Conservation (phyloP, 1,140 invertebrate species). For the Drosophila sturtevanti region DNA sequence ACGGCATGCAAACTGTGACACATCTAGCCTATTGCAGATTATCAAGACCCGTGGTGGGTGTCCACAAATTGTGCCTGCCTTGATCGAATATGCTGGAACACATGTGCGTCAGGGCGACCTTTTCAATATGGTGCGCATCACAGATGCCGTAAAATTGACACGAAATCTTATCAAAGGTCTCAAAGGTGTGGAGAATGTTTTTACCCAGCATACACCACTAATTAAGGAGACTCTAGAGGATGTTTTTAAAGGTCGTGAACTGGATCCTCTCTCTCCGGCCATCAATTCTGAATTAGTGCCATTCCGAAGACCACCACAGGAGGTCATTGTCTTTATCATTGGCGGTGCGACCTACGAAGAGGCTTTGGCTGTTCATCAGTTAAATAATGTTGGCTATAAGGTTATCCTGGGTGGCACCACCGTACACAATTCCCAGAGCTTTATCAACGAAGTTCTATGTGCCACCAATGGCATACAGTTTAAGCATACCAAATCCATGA, state of each 20-base stretch:
- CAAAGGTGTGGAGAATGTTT: constrained; percentile 98
- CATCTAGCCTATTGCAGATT: constrained; percentile 88
- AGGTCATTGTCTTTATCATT: constrained; percentile 97
- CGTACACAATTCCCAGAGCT: constrained; percentile 94
- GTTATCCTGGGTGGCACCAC: constrained; percentile 95
- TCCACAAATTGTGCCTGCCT: constrained; percentile 86
- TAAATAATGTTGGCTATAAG: constrained; percentile 91
- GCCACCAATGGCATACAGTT: constrained; percentile 84
- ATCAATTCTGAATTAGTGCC: constrained; percentile 86
- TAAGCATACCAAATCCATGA: constrained; percentile 83
- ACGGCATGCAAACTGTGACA: constrained; percentile 93
- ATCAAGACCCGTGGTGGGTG: constrained; percentile 88
- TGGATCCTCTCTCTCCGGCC: constrained; percentile 92
- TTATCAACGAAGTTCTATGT: constrained; percentile 88
- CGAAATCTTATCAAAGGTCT: constrained; percentile 95
- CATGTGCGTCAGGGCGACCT: constrained; percentile 91
- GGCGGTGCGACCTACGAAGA: constrained; percentile 99
- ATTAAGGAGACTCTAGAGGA: constrained; percentile 94
- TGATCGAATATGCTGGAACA: constrained; percentile 92
- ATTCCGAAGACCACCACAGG: constrained; percentile 87
- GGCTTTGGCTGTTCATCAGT: constrained; percentile 91
- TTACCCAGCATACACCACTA: constrained; percentile 96
- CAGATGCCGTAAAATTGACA: constrained; percentile 94
- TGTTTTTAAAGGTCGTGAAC: constrained; percentile 93
- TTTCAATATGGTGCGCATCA: constrained; percentile 87